Evolutionary conservation across 2,113 vertebrate species (phyloP), one percentile per base, ranked within the genome.

Genomic region (Equus przewalskii): DNA sequence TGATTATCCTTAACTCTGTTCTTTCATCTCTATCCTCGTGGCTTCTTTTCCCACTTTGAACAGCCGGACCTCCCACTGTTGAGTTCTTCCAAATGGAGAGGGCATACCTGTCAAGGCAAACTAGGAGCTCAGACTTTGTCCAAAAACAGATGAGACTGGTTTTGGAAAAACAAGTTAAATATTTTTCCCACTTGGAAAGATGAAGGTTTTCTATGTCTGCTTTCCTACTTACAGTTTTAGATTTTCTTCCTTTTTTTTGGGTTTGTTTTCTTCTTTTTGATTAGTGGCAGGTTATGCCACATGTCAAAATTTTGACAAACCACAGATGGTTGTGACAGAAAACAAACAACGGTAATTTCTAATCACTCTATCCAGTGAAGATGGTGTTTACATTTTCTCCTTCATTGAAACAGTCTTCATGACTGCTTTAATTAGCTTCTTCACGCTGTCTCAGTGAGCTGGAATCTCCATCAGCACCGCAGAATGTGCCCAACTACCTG

Each of bases 281-380:
- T 95, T 91, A 88, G 65, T 58, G 81, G 7, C 76, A 94, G 84
- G 28, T 95, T 78, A 79, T 33, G 7, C 62, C 78, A 33, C 12
- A 36, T 93, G 94, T 97, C 80, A 89, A 96, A 81, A 89, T 58
- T 60, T 49, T 96, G 73, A 94, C 6, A 54, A 90, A 76, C 41
- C 28, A 26, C 86, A 92, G 72, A 93, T 76, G 83, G 8, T 82
- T 97, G 76, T 97, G 46, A 89, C 70, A 79, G 10, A 16, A 97
- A 54, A 30, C 58, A 97, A 98, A 78, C 96, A 97, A 49, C 80
- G 28, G 24, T 86, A 94, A 64, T 93, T 92, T 95, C 95, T 94
- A 83, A 86, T 96, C 58, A 84, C 21, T 69, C 36, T 56, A 21
- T 5, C 1, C 80, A 64, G 83, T 24, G 69, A 91, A 96, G 73